Conservation (phyloP, 2,888 invertebrate species). For the Drosophila kuntzei region DNA sequence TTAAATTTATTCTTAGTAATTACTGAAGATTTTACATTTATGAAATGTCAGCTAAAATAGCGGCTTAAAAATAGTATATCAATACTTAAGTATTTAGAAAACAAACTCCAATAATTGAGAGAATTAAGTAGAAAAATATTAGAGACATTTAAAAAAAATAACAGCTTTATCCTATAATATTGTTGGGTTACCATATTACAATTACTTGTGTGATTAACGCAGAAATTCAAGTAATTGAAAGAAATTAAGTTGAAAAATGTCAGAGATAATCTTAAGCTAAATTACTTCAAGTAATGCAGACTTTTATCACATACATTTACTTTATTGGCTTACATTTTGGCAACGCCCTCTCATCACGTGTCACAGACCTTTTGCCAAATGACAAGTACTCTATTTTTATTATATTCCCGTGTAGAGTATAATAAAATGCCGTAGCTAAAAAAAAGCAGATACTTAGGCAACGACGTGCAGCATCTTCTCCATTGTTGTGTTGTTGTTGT, state of each 20-base stretch:
- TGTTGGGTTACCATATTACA: neutral
- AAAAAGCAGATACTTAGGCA: conserved; percentile 40
- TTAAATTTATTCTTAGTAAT: no score
- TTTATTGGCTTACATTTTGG: conserved; percentile 2
- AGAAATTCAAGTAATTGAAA: neutral
- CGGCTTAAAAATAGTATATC: no score
- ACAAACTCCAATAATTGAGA: no score
- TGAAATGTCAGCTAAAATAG: no score
- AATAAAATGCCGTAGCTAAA: conserved; percentile 27
- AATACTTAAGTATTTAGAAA: no score
- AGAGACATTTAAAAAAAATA: neutral
- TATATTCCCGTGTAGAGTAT: conserved; percentile 6
- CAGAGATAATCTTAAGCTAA: neutral
- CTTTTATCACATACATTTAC: conserved; percentile 1
- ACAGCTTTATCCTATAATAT: neutral
- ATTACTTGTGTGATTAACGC: neutral
- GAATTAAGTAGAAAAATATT: neutral
- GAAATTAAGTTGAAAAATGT: neutral
- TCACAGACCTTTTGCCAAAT: conserved; percentile 1
- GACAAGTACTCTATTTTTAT: conserved; percentile 17
- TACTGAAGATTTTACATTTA: no score
- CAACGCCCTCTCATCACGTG: neutral
- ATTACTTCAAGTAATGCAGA: neutral
- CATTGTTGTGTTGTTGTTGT: conserved; percentile 23
- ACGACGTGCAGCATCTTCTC: conserved; percentile 40